Percentiles rank a stretch among this genome's conserved stretches.
These are phyloP conservation scores for Ceratosolen solmsi DNA, from an alignment of 1,140 invertebrate genomes.

Conservation along the genomic window DNA sequence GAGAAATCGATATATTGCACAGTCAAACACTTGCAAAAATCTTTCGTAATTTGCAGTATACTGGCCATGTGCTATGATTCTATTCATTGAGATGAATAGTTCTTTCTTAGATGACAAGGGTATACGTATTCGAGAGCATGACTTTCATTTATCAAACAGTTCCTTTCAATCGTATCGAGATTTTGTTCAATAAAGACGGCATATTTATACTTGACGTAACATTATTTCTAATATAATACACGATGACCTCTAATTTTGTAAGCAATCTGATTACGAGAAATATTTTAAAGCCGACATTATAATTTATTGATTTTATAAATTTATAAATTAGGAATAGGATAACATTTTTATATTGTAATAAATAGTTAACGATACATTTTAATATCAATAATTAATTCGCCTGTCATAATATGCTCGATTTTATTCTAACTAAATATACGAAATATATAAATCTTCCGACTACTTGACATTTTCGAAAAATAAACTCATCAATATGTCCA, in stretches of 20 bases:
- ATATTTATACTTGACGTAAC: not conserved
- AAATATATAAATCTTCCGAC: too few species aligned
- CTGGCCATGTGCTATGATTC: not conserved
- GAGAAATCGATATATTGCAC: constrained; percentile 7
- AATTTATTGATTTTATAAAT: not conserved
- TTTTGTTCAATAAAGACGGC: constrained; percentile 10
- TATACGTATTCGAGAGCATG: constrained; percentile 2
- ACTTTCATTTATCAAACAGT: not conserved
- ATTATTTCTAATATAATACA: not conserved
- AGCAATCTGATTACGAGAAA: not conserved
- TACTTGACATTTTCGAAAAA: too few species aligned
- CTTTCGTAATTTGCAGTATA: not conserved
- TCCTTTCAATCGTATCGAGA: not conserved
- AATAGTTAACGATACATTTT: too few species aligned
- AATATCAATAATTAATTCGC: too few species aligned
- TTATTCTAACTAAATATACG: too few species aligned
- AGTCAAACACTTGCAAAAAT: constrained; percentile 5
- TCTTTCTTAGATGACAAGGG: not conserved
- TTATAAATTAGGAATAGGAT: too few species aligned
- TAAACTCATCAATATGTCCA: too few species aligned
- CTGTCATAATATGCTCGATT: too few species aligned
- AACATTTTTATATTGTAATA: too few species aligned
- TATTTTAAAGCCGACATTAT: not conserved
- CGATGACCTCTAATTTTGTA: not conserved
- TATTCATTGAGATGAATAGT: constrained; percentile 3